Conservation (phyloP, 2,113 vertebrate genomes). For the Laticauda colubrina region DNA sequence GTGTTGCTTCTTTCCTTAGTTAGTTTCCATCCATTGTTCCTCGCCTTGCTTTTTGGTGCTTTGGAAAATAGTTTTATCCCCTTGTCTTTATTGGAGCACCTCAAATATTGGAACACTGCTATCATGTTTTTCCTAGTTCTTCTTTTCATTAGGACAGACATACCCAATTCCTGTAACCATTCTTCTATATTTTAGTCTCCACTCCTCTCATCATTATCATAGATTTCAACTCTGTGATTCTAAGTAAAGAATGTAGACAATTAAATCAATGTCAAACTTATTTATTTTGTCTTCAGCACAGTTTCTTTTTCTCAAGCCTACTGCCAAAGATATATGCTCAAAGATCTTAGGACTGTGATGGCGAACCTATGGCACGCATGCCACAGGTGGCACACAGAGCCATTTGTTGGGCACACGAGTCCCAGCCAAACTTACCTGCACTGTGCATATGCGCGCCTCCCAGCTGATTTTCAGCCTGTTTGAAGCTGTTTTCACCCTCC, state of each 20-base stretch:
- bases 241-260: neutral
- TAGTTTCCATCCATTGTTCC: neutral
- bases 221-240: neutral
- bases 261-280: neutral
- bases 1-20: neutral
- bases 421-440: no score
- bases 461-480: no score
- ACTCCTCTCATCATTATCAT: neutral
- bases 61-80: neutral
- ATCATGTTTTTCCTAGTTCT: neutral
- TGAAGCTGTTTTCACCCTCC: no score
- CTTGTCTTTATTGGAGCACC: neutral
- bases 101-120: neutral
- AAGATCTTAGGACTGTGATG: neutral
- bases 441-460: no score
- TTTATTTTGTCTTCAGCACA: neutral
- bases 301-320: neutral
- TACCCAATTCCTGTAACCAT: neutral
- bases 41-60: neutral
- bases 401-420: no score
- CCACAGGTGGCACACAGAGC: no score
- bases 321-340: neutral
- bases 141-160: no score
- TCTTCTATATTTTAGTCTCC: neutral
- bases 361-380: no score